A percentile compares a stretch with the other conserved stretches of the same genome.
These are phyloP conservation scores for Pseudolaguvia tuberculata DNA, from an alignment of 2,113 vertebrate genomes.

Conservation along the genomic window DNA sequence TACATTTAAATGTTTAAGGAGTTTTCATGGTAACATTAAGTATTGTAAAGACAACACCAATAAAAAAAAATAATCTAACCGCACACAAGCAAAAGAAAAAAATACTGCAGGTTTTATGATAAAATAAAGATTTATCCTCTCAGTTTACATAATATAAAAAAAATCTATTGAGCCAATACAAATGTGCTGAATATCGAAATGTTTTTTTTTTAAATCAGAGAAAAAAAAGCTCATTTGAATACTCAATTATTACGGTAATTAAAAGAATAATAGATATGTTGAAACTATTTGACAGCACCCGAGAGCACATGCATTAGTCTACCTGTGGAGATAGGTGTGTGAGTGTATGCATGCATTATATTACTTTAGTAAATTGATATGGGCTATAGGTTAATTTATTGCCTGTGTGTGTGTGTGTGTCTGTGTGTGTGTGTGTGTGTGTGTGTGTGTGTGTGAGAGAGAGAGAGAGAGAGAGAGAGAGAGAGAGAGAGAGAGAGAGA, in stretches of 20 bases:
- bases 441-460: too few species aligned
- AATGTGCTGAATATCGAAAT: not conserved
- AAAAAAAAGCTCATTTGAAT: not conserved
- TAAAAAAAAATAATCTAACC: not conserved
- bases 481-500: not conserved
- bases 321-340: not conserved
- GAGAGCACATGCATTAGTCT: not conserved
- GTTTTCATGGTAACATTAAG: not conserved
- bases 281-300: not conserved
- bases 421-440: too few species aligned
- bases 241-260: not conserved
- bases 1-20: not conserved
- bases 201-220: too few species aligned
- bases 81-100: not conserved
- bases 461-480: not conserved
- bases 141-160: too few species aligned
- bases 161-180: too few species aligned
- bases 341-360: not conserved
- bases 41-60: not conserved
- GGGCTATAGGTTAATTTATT: not conserved
- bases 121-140: not conserved
- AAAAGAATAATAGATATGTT: not conserved
- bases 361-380: not conserved
- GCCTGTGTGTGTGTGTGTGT: not conserved
- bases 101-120: not conserved